These are phyloP conservation scores for Campylorhamphus procurvoides DNA, from an alignment of 2,113 vertebrate genomes.

Conservation along the genomic window DNA sequence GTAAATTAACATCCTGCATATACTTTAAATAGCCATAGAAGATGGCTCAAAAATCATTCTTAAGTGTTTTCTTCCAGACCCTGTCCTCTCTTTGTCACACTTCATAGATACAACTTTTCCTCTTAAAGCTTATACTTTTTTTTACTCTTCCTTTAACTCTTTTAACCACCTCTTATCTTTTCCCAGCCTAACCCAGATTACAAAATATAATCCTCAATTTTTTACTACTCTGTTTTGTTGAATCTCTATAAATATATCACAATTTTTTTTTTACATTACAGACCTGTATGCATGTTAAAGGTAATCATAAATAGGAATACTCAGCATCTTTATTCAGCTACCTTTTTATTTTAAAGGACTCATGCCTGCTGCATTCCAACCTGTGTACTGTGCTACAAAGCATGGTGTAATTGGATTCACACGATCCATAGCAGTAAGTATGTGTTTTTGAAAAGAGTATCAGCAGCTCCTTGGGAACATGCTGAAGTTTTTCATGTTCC, in stretches of 20 bases:
- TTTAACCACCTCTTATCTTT: not conserved
- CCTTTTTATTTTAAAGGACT: slow-evolving; percentile 82
- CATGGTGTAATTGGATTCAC: slow-evolving; percentile 95
- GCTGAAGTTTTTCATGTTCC: not conserved
- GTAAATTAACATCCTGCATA: not conserved
- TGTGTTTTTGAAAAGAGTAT: not conserved
- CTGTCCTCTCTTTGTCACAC: not conserved
- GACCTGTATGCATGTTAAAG: not conserved
- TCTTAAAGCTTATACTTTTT: not conserved
- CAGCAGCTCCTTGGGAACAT: not conserved
- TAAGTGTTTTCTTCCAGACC: not conserved
- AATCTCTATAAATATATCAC: not conserved
- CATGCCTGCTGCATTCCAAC: slow-evolving; percentile 89
- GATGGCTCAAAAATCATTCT: not conserved
- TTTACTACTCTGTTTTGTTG: not conserved
- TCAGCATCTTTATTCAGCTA: not conserved
- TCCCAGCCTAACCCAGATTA: not conserved
- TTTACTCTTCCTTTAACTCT: not conserved
- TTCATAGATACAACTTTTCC: not conserved
- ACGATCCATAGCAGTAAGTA: slow-evolving; percentile 90
- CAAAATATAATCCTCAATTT: not conserved
- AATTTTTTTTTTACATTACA: not conserved
- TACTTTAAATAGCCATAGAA: not conserved
- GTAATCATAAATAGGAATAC: not conserved
- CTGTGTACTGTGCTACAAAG: slow-evolving; percentile 97